Evolutionary conservation across 2,888 invertebrate species (phyloP), one percentile per base, ranked within the genome.

Genomic region (Mythimna impura): DNA sequence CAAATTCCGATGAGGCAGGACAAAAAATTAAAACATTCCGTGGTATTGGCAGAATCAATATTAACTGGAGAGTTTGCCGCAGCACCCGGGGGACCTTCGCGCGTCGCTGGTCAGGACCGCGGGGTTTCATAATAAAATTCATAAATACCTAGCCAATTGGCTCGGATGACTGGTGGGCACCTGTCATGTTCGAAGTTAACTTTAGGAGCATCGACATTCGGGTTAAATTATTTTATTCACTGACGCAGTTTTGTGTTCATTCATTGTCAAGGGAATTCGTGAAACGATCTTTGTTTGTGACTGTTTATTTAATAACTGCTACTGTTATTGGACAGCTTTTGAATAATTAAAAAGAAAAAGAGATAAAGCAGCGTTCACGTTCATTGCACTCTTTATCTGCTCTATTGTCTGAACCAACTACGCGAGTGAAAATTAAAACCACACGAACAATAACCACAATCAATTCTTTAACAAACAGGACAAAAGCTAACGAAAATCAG

Each of bases 1-100:
- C 69, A 75, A 86, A 82, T 86, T 82, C 80, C 73, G 72, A 85
- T 71, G 79, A 78, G 83, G 67, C 65, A 64, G 70, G 83, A 82
- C 83, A 83, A 88, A 88, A 89, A 89, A 86, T 89, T 89, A 87
- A 88, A 89, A 88, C 86, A 87, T 86, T 87, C 82, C 77, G 67
- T 74, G 86, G 81, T 83, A 83, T 86, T 83, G 77, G 77, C 83
- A 81, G 81, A 90, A 90, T 91, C 91, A 90, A 91, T 91, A 91
- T 89, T 86, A 86, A 84, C 83, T 80, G 82, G 78, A 58, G 69
- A 80, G 71, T 74, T 76, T 76, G 78, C 86, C 86, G 83, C 86
- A 86, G 83, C 69, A 75, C 82, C 72, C 81, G 61, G 0, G 81
- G 74, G 86, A 76, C 78, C 76, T 78, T 80, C 68, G 22, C 86